A percentile compares a stretch with the other conserved stretches of the same genome.
Evolutionary conservation across 2,888 invertebrate species (phyloP).

Genomic region (Orgyia antiqua): DNA sequence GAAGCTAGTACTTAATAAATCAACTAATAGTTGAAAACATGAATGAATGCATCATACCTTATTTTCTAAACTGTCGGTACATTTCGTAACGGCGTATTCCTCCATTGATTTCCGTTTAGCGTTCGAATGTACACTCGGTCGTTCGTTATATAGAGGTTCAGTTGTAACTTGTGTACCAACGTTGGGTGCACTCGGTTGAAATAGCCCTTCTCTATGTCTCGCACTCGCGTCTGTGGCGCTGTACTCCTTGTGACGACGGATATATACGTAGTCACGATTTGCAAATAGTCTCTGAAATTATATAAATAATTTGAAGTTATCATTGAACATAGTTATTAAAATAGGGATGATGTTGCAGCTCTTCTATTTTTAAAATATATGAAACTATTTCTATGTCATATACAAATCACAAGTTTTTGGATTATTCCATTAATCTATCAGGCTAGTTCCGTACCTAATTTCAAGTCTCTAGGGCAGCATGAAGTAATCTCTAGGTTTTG

Average conservation of each 20-base stretch:
- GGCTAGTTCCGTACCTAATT: no score
- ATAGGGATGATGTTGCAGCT: not conserved
- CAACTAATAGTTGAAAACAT: no score
- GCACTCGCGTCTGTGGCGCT: constrained; percentile 18
- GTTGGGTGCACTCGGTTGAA: no score
- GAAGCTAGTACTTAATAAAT: no score
- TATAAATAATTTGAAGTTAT: not conserved
- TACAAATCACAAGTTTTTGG: no score
- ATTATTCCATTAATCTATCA: no score
- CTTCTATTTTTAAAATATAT: not conserved
- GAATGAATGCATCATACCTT: no score
- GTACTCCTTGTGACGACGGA: constrained; percentile 79
- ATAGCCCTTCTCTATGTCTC: constrained; percentile 24
- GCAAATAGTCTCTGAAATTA: constrained; percentile 83
- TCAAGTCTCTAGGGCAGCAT: no score
- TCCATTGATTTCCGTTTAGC: constrained; percentile 51
- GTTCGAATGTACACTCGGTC: constrained; percentile 47
- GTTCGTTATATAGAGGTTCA: constrained; percentile 15
- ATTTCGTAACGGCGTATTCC: constrained; percentile 15
- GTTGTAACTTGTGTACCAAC: not conserved
- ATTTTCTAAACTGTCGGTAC: constrained; percentile 10
- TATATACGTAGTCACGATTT: constrained; percentile 92
- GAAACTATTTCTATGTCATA: no score
- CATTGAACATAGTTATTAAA: not conserved
- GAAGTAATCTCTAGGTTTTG: no score